phyloP scores from a whole-genome alignment of 2,888 invertebrate genomes.

The Cordilura impudica region DNA sequence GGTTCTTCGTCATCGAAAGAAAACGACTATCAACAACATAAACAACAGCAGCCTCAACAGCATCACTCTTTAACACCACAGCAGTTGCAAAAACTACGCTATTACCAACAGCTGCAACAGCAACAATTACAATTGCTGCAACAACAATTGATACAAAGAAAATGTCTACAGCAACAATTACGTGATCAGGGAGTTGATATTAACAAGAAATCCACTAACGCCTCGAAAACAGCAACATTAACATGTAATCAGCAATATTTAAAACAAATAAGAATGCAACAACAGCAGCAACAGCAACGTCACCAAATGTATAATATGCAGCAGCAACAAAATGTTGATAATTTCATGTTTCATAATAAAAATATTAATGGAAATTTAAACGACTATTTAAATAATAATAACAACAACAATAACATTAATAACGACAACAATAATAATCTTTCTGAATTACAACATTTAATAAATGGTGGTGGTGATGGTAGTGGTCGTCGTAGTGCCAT shows the following conservation, averaged over 20 bases:
- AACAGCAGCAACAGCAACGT: constrained; percentile 66
- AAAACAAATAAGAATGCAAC: constrained; percentile 68
- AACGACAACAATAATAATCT: constrained; percentile 20
- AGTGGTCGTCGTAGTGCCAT: constrained; percentile 41
- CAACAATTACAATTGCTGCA: constrained; percentile 76
- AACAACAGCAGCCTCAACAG: constrained; percentile 66
- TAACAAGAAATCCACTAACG: constrained; percentile 38
- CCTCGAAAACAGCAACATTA: constrained; percentile 55
- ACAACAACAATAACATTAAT: constrained; percentile 62
- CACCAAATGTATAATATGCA: constrained; percentile 44
- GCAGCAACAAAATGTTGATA: constrained; percentile 58
- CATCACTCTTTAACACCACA: constrained; percentile 79
- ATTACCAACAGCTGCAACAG: constrained; percentile 76
- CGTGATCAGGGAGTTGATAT: constrained; percentile 70
- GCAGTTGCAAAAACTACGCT: constrained; percentile 81
- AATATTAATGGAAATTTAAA: constrained; percentile 64
- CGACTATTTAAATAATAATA: constrained; percentile 63
- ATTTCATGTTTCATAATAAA: constrained; percentile 65
- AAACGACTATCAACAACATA: constrained; percentile 68
- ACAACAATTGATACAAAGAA: constrained; percentile 76
- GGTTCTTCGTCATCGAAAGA: constrained; percentile 72
- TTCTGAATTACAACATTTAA: constrained; percentile 54
- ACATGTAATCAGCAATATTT: constrained; percentile 74
- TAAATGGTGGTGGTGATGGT: constrained; percentile 54
- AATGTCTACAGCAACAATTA: constrained; percentile 75